phyloP scores from a whole-genome alignment of 2,797 vertebrate genomes.

The Pipistrellus nathusii region DNA sequence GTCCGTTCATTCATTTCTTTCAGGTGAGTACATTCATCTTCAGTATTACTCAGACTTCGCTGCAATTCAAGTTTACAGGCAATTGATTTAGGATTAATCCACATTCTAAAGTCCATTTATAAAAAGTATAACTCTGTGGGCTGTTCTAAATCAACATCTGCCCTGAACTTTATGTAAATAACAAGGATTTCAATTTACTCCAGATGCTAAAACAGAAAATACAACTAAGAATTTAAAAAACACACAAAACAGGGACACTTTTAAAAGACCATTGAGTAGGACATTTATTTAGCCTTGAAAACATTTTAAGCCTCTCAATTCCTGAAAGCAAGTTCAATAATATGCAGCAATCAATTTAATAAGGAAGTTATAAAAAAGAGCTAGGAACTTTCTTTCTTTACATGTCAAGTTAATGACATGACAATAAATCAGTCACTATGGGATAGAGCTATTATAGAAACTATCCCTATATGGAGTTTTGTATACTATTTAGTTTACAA shows the following conservation, averaged over 20 bases:
- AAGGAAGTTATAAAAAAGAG: constrained; percentile 54
- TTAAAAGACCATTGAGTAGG: not conserved
- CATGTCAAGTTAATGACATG: constrained; percentile 27
- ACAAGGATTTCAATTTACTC: constrained; percentile 42
- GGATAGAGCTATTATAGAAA: constrained; percentile 31
- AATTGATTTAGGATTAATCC: constrained; percentile 67
- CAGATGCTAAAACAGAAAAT: constrained; percentile 47
- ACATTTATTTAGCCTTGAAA: constrained; percentile 57
- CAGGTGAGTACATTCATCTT: constrained; percentile 99
- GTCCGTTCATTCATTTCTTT: constrained; percentile 98
- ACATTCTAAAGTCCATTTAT: constrained; percentile 57
- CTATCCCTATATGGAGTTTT: not conserved
- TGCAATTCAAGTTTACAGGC: constrained; percentile 84
- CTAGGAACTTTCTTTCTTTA: constrained; percentile 37
- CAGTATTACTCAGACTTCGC: constrained; percentile 98
- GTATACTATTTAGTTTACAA: constrained; percentile 8
- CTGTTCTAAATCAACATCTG: constrained; percentile 53
- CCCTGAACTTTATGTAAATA: constrained; percentile 42
- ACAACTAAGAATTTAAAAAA: not conserved
- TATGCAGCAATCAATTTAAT: constrained; percentile 5
- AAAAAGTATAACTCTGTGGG: constrained; percentile 43
- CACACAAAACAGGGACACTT: not conserved
- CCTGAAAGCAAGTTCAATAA: constrained; percentile 59
- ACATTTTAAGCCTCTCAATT: constrained; percentile 55
- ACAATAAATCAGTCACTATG: not conserved